A percentile compares a stretch with the other conserved stretches of the same genome.
Evolutionary conservation across 2,797 vertebrate species (phyloP).

Genomic region (Gymnodraco acuticeps): DNA sequence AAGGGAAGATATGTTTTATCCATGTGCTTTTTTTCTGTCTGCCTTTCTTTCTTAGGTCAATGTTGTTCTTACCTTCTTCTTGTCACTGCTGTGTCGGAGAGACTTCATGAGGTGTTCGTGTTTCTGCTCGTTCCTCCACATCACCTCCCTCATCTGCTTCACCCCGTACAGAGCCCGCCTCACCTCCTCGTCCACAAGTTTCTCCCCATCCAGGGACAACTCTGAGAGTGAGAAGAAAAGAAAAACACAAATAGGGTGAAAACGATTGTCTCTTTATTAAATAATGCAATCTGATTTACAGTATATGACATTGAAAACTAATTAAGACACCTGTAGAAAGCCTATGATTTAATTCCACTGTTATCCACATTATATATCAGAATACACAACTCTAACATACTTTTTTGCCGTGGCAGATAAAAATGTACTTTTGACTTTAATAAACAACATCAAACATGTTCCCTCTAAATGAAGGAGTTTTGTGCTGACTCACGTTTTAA

Average conservation of each 20-base stretch:
- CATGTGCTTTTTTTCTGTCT: background rate
- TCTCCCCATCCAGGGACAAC: conserved; percentile 86
- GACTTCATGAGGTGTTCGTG: conserved; percentile 91
- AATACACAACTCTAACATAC: background rate
- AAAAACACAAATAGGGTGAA: background rate
- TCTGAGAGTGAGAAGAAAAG: conserved; percentile 73
- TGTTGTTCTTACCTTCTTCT: conserved; percentile 85
- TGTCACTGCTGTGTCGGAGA: conserved; percentile 88
- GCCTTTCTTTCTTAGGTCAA: background rate
- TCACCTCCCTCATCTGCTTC: conserved; percentile 92
- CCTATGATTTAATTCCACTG: background rate
- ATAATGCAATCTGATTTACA: background rate
- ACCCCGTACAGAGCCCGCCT: conserved; percentile 90
- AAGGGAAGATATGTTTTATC: background rate
- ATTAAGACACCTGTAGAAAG: background rate
- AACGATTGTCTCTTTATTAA: background rate
- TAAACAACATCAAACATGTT: background rate
- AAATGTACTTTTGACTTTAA: background rate
- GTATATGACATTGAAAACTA: background rate
- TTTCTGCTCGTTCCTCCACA: conserved; percentile 91
- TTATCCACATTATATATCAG: background rate
- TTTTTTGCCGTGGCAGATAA: background rate
- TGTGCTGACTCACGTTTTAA: conserved; percentile 83
- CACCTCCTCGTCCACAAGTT: conserved; percentile 88
- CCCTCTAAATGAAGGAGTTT: background rate